phyloP scores from a whole-genome alignment of 2,888 invertebrate genomes.

The Platycheirus albimanus region DNA sequence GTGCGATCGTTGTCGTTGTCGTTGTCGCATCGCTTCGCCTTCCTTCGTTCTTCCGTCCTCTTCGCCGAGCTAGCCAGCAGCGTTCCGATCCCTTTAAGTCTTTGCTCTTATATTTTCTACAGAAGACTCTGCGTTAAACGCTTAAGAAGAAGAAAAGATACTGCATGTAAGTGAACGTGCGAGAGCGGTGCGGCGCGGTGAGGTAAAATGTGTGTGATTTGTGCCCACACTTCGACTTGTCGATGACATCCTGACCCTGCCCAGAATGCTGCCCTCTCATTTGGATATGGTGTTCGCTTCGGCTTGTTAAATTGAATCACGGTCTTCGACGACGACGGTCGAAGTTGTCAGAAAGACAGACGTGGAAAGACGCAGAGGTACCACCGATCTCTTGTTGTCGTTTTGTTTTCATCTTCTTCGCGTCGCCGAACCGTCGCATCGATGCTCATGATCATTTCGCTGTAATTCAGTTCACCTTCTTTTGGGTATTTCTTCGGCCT shows the following conservation, averaged over 20 bases:
- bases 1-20: slow-evolving; percentile 55
- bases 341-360: slow-evolving; percentile 13
- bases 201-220: slow-evolving; percentile 65
- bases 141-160: background rate
- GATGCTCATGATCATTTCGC: slow-evolving; percentile 43
- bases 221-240: slow-evolving; percentile 73
- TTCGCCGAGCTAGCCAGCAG: too few relatives aligned
- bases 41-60: slow-evolving; percentile 36
- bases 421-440: too few relatives aligned
- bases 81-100: too few relatives aligned
- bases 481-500: slow-evolving; percentile 31
- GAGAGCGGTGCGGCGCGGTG: slow-evolving; percentile 38
- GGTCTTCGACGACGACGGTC: slow-evolving; percentile 28
- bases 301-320: slow-evolving; percentile 60
- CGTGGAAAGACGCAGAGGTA: background rate
- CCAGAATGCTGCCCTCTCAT: slow-evolving; percentile 72
- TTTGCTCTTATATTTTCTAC: too few relatives aligned
- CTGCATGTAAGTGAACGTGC: background rate
- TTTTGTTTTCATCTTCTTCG: slow-evolving; percentile 35
- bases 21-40: slow-evolving; percentile 38
- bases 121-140: slow-evolving; percentile 25
- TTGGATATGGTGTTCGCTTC: slow-evolving; percentile 61
- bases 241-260: slow-evolving; percentile 74
- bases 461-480: slow-evolving; percentile 51
- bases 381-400: slow-evolving; percentile 48